These are phyloP conservation scores for Sussaba pulchella DNA, from an alignment of 2,888 invertebrate species.

Conservation along the genomic window DNA sequence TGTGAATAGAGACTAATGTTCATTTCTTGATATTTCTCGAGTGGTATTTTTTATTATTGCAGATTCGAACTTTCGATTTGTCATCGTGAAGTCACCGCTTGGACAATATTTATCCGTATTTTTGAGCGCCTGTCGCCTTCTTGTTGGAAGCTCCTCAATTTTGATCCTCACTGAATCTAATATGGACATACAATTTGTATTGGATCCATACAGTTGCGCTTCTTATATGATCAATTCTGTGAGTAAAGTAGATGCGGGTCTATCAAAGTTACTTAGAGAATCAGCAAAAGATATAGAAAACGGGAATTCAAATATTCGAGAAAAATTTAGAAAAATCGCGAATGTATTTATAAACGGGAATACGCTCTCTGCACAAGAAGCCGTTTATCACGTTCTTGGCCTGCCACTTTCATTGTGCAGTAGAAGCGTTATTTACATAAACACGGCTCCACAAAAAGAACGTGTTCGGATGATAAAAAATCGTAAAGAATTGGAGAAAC, in stretches of 20 bases:
- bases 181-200: constrained; percentile 65
- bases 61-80: too few species aligned
- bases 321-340: constrained; percentile 65
- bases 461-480: constrained; percentile 57
- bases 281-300: constrained; percentile 64
- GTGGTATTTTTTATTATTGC: too few species aligned
- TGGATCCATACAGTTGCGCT: constrained; percentile 59
- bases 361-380: constrained; percentile 71
- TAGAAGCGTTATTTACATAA: constrained; percentile 65
- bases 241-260: constrained; percentile 55
- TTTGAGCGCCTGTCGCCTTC: too few species aligned
- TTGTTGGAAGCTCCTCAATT: too few species aligned
- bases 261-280: constrained; percentile 52
- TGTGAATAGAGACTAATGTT: too few species aligned
- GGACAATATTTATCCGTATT: too few species aligned
- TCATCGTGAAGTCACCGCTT: too few species aligned
- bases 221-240: constrained; percentile 62
- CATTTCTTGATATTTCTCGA: too few species aligned
- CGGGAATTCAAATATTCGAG: constrained; percentile 59
- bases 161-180: constrained; percentile 54
- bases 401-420: constrained; percentile 67
- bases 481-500: constrained; percentile 41
- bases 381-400: constrained; percentile 67
- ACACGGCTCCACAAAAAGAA: constrained; percentile 58
- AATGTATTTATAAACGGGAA: constrained; percentile 72